These are phyloP conservation scores for Ophioninae sp. DNA, from an alignment of 2,888 invertebrate species.

Conservation along the genomic window DNA sequence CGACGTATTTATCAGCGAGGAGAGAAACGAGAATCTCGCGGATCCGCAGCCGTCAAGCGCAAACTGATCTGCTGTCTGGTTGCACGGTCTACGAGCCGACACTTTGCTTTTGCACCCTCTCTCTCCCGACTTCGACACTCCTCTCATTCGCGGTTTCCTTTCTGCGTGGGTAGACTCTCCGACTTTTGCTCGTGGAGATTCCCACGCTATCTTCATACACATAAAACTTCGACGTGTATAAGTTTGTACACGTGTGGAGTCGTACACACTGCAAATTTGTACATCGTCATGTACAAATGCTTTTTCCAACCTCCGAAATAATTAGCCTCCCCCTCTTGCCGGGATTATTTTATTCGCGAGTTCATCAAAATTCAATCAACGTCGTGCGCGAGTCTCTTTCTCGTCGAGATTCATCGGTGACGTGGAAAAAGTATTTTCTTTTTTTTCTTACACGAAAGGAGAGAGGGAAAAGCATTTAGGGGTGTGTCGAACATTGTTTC, in stretches of 20 bases:
- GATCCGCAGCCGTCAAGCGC: slow-evolving; percentile 70
- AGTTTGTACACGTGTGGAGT: background rate
- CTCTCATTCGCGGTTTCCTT: slow-evolving; percentile 63
- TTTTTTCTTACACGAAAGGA: background rate
- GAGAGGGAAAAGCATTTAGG: background rate
- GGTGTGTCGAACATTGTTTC: too few species aligned
- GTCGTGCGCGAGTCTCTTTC: background rate
- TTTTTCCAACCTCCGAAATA: background rate
- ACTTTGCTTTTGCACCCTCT: slow-evolving; percentile 65
- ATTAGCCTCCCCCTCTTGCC: background rate
- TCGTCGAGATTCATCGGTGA: background rate
- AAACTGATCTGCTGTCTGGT: slow-evolving; percentile 74
- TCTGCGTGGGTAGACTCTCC: slow-evolving; percentile 57
- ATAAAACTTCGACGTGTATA: slow-evolving; percentile 9
- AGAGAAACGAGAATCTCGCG: slow-evolving; percentile 58
- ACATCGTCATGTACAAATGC: background rate
- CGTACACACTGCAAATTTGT: slow-evolving; percentile 11
- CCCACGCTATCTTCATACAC: slow-evolving; percentile 60
- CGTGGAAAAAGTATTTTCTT: background rate
- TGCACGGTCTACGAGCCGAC: slow-evolving; percentile 56
- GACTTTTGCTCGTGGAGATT: slow-evolving; percentile 47
- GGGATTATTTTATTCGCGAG: background rate
- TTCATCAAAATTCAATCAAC: background rate
- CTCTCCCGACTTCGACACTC: slow-evolving; percentile 57
- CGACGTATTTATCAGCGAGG: slow-evolving; percentile 10